phyloP scores from a whole-genome alignment of 2,888 invertebrate genomes.

The Polymixis lichenea region DNA sequence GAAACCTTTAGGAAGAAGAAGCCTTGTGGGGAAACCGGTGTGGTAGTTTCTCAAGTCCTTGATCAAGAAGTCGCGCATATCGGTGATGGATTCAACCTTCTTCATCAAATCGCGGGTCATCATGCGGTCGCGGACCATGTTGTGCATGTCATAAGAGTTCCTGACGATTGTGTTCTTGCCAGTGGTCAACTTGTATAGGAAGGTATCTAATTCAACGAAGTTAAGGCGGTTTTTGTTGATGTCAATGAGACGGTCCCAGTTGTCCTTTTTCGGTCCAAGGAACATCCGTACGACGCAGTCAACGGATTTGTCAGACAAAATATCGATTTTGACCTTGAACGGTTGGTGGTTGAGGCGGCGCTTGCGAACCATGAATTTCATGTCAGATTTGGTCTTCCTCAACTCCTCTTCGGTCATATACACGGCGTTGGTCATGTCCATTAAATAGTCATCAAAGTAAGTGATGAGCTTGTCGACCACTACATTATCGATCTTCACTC shows the following conservation, averaged over 20 bases:
- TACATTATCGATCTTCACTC: conserved; percentile 91
- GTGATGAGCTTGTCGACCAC: conserved; percentile 92
- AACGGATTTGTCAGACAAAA: conserved; percentile 90
- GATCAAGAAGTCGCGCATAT: conserved; percentile 77
- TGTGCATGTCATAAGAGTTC: conserved; percentile 92
- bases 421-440: conserved; percentile 92
- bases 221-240: conserved; percentile 91
- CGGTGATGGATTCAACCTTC: conserved; percentile 90
- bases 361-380: conserved; percentile 90
- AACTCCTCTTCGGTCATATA: conserved; percentile 85
- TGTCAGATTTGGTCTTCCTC: conserved; percentile 86
- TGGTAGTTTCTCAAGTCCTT: conserved; percentile 87
- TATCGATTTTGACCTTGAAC: conserved; percentile 90
- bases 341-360: conserved; percentile 92
- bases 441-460: conserved; percentile 92
- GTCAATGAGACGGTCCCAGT: conserved; percentile 89
- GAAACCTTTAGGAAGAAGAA: conserved; percentile 93
- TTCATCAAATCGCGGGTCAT: conserved; percentile 92
- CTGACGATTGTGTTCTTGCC: conserved; percentile 92
- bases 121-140: conserved; percentile 92
- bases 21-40: conserved; percentile 93
- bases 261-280: conserved; percentile 93
- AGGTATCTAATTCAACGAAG: conserved; percentile 92
- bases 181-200: conserved; percentile 90
- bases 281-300: conserved; percentile 92